These are phyloP conservation scores for Taeniopygia guttata DNA, from an alignment of 2,797 vertebrate species.

Conservation along the genomic window DNA sequence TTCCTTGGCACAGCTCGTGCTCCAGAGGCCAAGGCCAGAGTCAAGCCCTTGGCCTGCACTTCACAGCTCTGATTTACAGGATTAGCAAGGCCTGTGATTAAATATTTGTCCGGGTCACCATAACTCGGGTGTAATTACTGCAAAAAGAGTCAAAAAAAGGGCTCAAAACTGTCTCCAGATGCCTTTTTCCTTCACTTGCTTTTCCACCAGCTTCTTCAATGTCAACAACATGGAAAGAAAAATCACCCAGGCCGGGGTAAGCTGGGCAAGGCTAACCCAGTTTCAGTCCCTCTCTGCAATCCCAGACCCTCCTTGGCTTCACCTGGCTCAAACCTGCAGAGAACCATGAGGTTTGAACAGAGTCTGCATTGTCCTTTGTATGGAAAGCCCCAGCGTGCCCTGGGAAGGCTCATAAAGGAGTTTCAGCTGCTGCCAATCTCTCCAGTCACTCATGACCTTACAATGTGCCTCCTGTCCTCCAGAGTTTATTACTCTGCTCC, in stretches of 20 bases:
- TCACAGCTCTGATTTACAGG: slow-evolving; percentile 51
- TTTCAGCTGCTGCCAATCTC: slow-evolving; percentile 31
- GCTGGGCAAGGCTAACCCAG: neutral
- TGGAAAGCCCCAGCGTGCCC: neutral
- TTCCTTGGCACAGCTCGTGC: slow-evolving; percentile 44
- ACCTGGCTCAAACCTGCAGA: neutral
- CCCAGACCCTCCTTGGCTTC: neutral
- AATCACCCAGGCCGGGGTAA: neutral
- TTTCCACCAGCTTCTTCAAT: slow-evolving; percentile 30
- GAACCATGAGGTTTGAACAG: neutral
- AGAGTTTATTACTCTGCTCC: neutral
- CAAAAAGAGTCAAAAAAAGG: neutral
- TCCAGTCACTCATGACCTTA: neutral
- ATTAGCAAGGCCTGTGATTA: slow-evolving; percentile 49
- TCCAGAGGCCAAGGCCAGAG: slow-evolving; percentile 6
- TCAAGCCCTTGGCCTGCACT: slow-evolving; percentile 31
- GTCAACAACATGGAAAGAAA: neutral
- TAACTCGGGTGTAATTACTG: slow-evolving; percentile 33
- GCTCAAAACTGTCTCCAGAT: slow-evolving; percentile 27
- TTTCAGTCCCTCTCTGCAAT: neutral
- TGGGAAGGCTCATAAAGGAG: slow-evolving; percentile 52
- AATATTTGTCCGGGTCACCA: slow-evolving; percentile 64
- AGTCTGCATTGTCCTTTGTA: slow-evolving; percentile 51
- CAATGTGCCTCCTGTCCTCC: slow-evolving; percentile 44
- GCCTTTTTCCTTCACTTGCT: neutral